Conservation (phyloP, 2,113 vertebrate species). For the Petrocephalus microphthalmus region DNA sequence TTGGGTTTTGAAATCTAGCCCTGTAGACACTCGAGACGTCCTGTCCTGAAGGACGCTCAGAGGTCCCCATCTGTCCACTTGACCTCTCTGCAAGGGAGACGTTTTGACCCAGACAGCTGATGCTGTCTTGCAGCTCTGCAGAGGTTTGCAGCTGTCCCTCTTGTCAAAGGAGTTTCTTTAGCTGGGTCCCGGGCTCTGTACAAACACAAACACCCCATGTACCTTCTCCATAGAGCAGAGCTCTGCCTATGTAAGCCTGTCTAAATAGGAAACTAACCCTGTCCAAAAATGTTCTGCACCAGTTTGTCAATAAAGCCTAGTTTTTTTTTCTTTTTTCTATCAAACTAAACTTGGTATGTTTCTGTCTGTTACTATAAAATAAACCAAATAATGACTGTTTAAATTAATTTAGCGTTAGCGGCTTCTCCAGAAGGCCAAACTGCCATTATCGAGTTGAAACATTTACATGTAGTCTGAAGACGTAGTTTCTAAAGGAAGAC, state of each 20-base stretch:
- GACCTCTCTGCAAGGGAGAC: background rate
- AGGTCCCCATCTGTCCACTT: background rate
- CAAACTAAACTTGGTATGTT: slow-evolving; percentile 95
- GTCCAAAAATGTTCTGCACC: slow-evolving; percentile 92
- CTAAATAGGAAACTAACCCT: slow-evolving; percentile 98
- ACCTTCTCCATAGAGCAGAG: slow-evolving; percentile 88
- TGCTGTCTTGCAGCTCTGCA: slow-evolving; percentile 51
- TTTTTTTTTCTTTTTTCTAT: slow-evolving; percentile 88
- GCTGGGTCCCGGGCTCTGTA: slow-evolving; percentile 82
- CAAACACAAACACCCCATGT: slow-evolving; percentile 81
- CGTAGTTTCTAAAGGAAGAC: slow-evolving; percentile 62
- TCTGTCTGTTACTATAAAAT: slow-evolving; percentile 68
- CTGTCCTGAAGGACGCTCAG: slow-evolving; percentile 66
- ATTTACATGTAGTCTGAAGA: slow-evolving; percentile 65
- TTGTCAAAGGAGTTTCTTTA: slow-evolving; percentile 85
- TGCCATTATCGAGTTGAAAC: slow-evolving; percentile 66
- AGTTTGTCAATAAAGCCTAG: slow-evolving; percentile 99
- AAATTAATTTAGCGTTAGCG: slow-evolving; percentile 55
- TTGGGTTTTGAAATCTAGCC: slow-evolving; percentile 99
- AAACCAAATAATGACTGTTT: slow-evolving; percentile 62
- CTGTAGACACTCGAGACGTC: slow-evolving; percentile 85
- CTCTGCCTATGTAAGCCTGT: slow-evolving; percentile 94
- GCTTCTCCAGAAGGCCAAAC: slow-evolving; percentile 59
- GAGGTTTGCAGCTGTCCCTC: slow-evolving; percentile 70
- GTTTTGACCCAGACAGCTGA: background rate